These are phyloP conservation scores for Brachionus asplanchnoidis DNA, from an alignment of 1,140 invertebrate genomes.

Conservation along the genomic window DNA sequence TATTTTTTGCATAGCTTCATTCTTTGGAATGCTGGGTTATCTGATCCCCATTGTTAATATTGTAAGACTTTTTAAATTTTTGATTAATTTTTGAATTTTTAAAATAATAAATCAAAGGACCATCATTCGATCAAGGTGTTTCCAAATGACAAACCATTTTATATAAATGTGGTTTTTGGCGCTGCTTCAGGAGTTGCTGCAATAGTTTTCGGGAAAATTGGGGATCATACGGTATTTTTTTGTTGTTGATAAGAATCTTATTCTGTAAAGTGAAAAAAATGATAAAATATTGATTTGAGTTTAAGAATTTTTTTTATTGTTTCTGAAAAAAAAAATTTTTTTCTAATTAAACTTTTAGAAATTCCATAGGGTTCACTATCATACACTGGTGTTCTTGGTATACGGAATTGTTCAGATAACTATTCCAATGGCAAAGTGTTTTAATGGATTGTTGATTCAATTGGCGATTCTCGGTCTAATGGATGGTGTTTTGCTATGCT, in stretches of 20 bases:
- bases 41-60: constrained; percentile 34
- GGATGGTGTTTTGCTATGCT: constrained; percentile 34
- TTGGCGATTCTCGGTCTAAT: not conserved
- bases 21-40: constrained; percentile 28
- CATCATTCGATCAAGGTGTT: constrained; percentile 37
- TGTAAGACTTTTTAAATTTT: not conserved
- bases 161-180: constrained; percentile 34
- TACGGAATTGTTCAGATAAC: constrained; percentile 19
- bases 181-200: constrained; percentile 27
- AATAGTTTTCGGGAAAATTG: constrained; percentile 5
- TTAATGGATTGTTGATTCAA: not conserved
- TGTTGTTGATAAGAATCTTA: not conserved
- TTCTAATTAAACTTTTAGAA: not conserved
- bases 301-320: too few species aligned
- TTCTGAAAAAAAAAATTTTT: too few species aligned
- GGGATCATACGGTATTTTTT: not conserved
- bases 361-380: constrained; percentile 28
- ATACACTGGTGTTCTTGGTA: constrained; percentile 9
- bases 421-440: not conserved
- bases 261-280: not conserved
- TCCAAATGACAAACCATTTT: constrained; percentile 5
- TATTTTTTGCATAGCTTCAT: constrained; percentile 9
- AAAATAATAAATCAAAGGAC: not conserved
- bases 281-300: too few species aligned
- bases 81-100: not conserved